Evolutionary conservation across 1,140 invertebrate genomes (phyloP).

Genomic region (Cyclina sinensis): DNA sequence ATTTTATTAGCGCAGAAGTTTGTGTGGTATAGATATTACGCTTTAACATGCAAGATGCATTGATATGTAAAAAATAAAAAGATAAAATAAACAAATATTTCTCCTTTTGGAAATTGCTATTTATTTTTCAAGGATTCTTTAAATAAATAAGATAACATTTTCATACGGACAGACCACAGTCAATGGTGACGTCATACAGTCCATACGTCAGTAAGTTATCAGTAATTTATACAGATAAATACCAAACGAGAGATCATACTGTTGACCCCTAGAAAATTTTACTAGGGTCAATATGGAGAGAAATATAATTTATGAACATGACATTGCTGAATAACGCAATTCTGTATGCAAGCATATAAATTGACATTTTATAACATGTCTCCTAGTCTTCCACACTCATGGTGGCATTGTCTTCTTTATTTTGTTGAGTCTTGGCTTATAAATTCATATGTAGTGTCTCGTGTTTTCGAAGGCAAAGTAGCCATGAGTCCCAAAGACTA

Average conservation of each 20-base stretch:
- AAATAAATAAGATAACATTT: not conserved
- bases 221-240: not conserved
- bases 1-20: too few relatives aligned
- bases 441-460: slow-evolving; percentile 36
- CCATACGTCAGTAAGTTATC: not conserved
- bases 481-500: not conserved
- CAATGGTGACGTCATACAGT: not conserved
- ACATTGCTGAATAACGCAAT: too few relatives aligned
- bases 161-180: not conserved
- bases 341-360: too few relatives aligned
- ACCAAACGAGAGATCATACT: slow-evolving; percentile 34
- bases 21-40: too few relatives aligned
- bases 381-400: not conserved
- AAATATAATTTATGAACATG: not conserved
- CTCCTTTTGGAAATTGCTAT: too few relatives aligned
- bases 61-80: too few relatives aligned
- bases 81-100: too few relatives aligned
- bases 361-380: too few relatives aligned
- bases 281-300: not conserved
- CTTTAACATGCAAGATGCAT: too few relatives aligned
- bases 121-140: not conserved
- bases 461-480: not conserved
- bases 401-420: not conserved
- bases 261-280: not conserved
- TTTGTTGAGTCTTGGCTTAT: slow-evolving; percentile 39